Conservation (phyloP, 2,113 vertebrate genomes). For the zebrafish (Danio rerio) region DNA sequence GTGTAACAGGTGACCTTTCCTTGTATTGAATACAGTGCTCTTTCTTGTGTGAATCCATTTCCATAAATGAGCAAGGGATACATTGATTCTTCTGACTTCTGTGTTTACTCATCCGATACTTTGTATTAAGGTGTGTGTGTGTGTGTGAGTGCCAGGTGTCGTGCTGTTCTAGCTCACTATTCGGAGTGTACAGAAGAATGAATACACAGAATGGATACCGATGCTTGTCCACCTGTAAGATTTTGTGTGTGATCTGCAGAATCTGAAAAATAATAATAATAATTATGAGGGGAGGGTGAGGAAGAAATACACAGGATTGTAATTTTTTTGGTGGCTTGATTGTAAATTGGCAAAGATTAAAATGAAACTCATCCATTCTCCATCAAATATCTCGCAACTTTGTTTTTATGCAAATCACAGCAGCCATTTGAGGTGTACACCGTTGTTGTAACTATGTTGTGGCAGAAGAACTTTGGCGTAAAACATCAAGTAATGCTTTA, state of each 20-base stretch:
- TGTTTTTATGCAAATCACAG: not conserved
- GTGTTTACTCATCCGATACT: constrained; percentile 87
- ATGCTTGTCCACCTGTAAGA: constrained; percentile 78
- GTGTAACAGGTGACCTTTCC: constrained; percentile 89
- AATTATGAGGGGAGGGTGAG: not conserved
- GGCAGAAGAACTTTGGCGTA: no score
- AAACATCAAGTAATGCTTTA: no score
- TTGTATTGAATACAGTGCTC: constrained; percentile 98
- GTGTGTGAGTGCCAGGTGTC: constrained; percentile 97
- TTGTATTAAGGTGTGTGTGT: constrained; percentile 90
- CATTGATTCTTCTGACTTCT: constrained; percentile 83
- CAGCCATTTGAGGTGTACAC: not conserved
- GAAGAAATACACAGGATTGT: constrained; percentile 59
- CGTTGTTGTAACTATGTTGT: no score
- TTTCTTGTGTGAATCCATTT: constrained; percentile 95
- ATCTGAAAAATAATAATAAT: constrained; percentile 28
- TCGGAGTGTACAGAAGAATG: constrained; percentile 95
- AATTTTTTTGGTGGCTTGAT: constrained; percentile 57
- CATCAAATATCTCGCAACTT: constrained; percentile 28
- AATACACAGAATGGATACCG: constrained; percentile 78
- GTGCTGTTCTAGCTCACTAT: constrained; percentile 97
- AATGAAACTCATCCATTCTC: constrained; percentile 46
- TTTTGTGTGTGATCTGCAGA: constrained; percentile 44
- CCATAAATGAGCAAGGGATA: constrained; percentile 86
- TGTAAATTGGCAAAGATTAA: constrained; percentile 61